Evolutionary conservation across 2,888 invertebrate genomes (phyloP), one percentile per base, ranked within the genome.

Genomic region (Chrysodeixis includens): DNA sequence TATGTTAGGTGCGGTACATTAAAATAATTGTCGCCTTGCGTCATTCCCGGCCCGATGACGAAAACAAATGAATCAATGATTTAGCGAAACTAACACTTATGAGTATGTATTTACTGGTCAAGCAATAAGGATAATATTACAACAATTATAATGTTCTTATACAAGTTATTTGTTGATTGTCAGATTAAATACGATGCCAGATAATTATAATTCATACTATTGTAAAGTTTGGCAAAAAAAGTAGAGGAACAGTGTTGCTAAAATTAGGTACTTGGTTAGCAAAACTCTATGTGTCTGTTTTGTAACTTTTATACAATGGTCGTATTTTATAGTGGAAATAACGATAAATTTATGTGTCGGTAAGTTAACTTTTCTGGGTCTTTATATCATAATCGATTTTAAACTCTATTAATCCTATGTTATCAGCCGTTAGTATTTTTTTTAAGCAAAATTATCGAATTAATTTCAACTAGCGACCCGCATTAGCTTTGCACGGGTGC

Each of bases 11-110:
- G 66, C 51, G 44, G 53, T 56, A n/a, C n/a, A 71, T 71, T 55
- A 53, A 49, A 66, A 62, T 57, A 8, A 55, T 60, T 71, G 59
- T 54, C n/a, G 54, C 10, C 26, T 76, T 74, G 56, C 73, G 77
- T 74, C 73, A 74, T 73, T 32, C 32, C 14, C 30, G 14, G 35
- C 9, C n/a, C 46, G 46, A 52, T 40, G 35, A 18, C 30, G 35
- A n/a, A n/a, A 59, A 26, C 32, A 20, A n/a, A 26, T 52, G 52
- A 53, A 69, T 71, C 70, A 62, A 63, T 32, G 56, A 57, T 26
- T 35, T 61, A 40, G 7, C 8, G 20, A 49, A 49, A 49, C 46
- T 46, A n/a, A n/a, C n/a, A n/a, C n/a, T n/a, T n/a, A n/a, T 46
- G 1, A 46, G 20, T 10, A 20, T 49, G 18, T 46, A 46, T 18